A percentile compares a stretch with the other conserved stretches of the same genome.
phyloP scores from a whole-genome alignment of 2,797 vertebrate genomes.

The Borostomias antarcticus region DNA sequence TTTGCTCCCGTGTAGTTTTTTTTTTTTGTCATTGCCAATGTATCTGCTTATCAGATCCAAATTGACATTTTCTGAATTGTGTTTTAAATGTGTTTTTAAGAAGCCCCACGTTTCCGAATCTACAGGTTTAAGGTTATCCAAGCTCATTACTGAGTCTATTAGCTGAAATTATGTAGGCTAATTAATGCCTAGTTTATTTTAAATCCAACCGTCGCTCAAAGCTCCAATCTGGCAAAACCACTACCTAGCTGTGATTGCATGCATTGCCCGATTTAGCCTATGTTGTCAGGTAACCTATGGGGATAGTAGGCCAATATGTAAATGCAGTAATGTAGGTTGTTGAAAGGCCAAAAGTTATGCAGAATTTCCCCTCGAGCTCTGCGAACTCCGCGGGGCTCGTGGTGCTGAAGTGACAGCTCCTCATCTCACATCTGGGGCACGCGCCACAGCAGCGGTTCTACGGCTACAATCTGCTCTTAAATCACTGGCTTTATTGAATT shows the following conservation, averaged over 20 bases:
- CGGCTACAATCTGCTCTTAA: neutral
- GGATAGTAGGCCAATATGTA: too few relatives aligned
- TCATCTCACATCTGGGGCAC: conserved; percentile 46
- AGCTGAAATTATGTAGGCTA: neutral
- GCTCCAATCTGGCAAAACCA: too few relatives aligned
- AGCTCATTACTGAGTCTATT: neutral
- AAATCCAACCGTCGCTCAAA: too few relatives aligned
- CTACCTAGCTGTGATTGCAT: too few relatives aligned
- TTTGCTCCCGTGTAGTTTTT: neutral
- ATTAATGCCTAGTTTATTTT: neutral
- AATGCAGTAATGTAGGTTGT: too few relatives aligned
- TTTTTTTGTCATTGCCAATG: neutral
- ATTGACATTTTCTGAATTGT: neutral
- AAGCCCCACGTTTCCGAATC: conserved; percentile 41
- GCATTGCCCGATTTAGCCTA: too few relatives aligned
- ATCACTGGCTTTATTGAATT: neutral
- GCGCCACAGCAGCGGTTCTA: conserved; percentile 15
- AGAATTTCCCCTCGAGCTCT: too few relatives aligned
- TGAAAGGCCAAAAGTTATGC: neutral
- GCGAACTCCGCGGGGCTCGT: too few relatives aligned
- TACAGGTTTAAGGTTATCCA: conserved; percentile 41
- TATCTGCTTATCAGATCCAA: neutral
- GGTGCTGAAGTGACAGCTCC: conserved; percentile 52
- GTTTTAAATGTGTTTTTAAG: conserved; percentile 5
- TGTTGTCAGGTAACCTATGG: too few relatives aligned